These are phyloP conservation scores for Phalangium opilio DNA, from an alignment of 2,888 invertebrate species.

Conservation along the genomic window DNA sequence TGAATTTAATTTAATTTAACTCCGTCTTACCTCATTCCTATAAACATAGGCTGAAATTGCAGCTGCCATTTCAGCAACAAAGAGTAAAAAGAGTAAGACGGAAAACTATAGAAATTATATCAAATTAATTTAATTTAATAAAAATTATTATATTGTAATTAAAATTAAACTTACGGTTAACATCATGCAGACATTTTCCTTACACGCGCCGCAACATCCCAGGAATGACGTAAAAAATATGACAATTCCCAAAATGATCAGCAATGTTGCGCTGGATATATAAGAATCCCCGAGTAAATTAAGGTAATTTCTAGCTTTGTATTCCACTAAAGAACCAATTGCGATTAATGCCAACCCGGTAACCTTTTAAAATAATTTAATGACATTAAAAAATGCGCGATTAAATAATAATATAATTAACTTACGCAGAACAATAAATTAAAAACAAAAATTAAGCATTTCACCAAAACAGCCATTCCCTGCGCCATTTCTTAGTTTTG, in stretches of 20 bases:
- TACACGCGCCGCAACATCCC: conserved; percentile 88
- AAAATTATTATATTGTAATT: not conserved
- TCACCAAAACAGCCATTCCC: too few relatives aligned
- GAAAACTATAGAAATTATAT: conserved; percentile 46
- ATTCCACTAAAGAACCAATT: conserved; percentile 64
- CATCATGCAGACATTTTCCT: conserved; percentile 90
- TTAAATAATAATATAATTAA: too few relatives aligned
- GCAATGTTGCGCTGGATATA: conserved; percentile 64
- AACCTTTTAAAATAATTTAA: conserved; percentile 40
- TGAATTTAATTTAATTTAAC: too few relatives aligned
- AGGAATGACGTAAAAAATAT: conserved; percentile 86
- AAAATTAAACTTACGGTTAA: conserved; percentile 49
- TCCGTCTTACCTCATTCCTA: conserved; percentile 38
- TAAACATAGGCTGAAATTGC: conserved; percentile 63
- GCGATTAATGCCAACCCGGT: conserved; percentile 71
- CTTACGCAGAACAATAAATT: too few relatives aligned
- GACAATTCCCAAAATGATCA: conserved; percentile 74
- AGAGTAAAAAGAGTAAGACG: conserved; percentile 56
- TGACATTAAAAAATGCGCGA: too few relatives aligned
- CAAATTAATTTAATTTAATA: not conserved
- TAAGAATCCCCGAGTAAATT: conserved; percentile 68
- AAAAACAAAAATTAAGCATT: too few relatives aligned
- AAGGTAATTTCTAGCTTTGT: conserved; percentile 49
- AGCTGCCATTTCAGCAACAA: conserved; percentile 62
- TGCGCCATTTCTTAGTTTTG: too few relatives aligned